Evolutionary conservation across 2,888 invertebrate genomes (phyloP).

Genomic region (Zeuzera pyrina): DNA sequence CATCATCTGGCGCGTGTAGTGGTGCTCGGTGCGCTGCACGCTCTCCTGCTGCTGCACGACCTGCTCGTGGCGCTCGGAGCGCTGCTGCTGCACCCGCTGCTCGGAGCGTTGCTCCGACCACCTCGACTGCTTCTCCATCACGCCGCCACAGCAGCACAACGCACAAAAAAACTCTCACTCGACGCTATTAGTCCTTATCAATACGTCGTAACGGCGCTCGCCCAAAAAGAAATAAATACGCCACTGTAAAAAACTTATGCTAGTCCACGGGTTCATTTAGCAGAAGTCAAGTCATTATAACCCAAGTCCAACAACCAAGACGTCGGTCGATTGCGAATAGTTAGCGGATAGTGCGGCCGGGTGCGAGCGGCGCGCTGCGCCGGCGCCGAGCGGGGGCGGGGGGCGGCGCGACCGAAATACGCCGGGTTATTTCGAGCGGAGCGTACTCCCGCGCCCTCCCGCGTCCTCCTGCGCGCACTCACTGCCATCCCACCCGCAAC

Average conservation of each 20-base stretch:
- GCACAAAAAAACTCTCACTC: slow-evolving; percentile 66
- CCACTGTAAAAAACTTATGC: slow-evolving; percentile 65
- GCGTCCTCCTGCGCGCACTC: slow-evolving; percentile 13
- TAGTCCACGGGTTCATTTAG: slow-evolving; percentile 76
- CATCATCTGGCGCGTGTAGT: slow-evolving; percentile 84
- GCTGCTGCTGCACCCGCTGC: slow-evolving; percentile 26
- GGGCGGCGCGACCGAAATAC: slow-evolving; percentile 63
- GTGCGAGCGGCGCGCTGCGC: slow-evolving; percentile 37
- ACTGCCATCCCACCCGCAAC: slow-evolving; percentile 14
- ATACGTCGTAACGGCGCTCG: slow-evolving; percentile 49
- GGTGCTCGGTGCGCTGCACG: slow-evolving; percentile 78
- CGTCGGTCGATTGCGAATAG: slow-evolving; percentile 95
- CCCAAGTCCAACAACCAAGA: slow-evolving; percentile 85
- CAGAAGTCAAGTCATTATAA: slow-evolving; percentile 86
- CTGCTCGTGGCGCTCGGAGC: slow-evolving; percentile 38
- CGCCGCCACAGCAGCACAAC: slow-evolving; percentile 57
- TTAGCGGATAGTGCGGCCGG: slow-evolving; percentile 87
- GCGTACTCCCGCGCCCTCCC: slow-evolving; percentile 38
- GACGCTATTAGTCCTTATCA: slow-evolving; percentile 56
- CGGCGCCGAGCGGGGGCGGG: slow-evolving; percentile 37
- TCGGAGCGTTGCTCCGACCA: slow-evolving; percentile 64
- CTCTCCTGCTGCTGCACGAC: slow-evolving; percentile 68
- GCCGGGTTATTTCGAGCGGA: slow-evolving; percentile 62
- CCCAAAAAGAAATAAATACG: slow-evolving; percentile 50
- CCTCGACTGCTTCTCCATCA: slow-evolving; percentile 83